Base-by-base conservation (phyloP, 2,113 vertebrate species). In the Toxotes chatareus region DNA sequence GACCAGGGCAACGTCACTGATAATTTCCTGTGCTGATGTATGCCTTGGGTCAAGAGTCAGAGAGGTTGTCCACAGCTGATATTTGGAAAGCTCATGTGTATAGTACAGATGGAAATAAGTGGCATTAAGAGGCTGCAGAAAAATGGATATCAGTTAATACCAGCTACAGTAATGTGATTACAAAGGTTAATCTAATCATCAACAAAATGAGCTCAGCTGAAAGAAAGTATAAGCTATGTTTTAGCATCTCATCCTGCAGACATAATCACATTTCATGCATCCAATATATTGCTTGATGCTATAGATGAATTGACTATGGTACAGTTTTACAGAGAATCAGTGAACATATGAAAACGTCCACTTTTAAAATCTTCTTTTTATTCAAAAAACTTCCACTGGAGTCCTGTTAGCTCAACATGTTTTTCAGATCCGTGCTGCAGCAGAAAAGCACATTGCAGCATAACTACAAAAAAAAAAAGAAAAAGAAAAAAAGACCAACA, bases 21-120 rank as follows among this genome's bases (percentile, higher is more conserved):
- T 70, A 63, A 83, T 84, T 82, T 87, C 77, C 80, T 70, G 60
- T 79, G 47, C 56, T 76, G 7, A 59, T 56, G 63, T 76, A 32
- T 40, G 40, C n/a, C 5, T 69, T 64, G 38, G 53, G n/a, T 76
- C 11, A 10, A 38, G 32, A 59, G 61, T 67, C 32, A 51, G 42
- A 23, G 11, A 65, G 46, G 27, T 34, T 63, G 16, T n/a, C 23
- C 19, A 31, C 0, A 1, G 46, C 49, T 82, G 47, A 78, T 80
- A 83, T 76, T 80, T 80, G 14, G 44, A 64, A 1, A 63, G 62
- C 38, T 56, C 31, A 60, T 38, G 34, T 5, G 0, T 56, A 42
- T 14, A 46, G 68, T 23, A 73, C 76, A 80, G 49, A 66, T 57
- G 62, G 55, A 67, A 76, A 76, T 70, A 47, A 66, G 11, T 73